Percentiles rank a stretch among this genome's conserved stretches.
Evolutionary conservation across 1,140 invertebrate genomes (phyloP).

Genomic region (Eumaeus atala): DNA sequence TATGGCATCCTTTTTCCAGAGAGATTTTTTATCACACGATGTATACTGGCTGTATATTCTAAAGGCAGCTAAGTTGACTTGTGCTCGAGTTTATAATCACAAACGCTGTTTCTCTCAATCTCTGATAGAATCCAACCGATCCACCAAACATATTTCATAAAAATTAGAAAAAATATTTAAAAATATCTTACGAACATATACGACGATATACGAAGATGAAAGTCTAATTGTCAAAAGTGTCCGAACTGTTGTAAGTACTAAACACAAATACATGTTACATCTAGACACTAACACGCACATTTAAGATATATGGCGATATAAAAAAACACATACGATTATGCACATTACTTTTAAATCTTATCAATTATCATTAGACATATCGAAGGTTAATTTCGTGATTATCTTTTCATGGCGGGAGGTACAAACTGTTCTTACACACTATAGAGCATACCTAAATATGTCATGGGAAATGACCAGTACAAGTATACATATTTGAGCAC

Average conservation of each 20-base stretch:
- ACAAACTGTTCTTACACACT: slow-evolving; percentile 21
- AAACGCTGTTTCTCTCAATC: too few relatives aligned
- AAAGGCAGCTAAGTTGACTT: too few relatives aligned
- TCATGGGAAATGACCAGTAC: slow-evolving; percentile 27
- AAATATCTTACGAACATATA: too few relatives aligned
- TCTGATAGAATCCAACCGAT: too few relatives aligned
- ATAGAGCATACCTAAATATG: slow-evolving; percentile 22
- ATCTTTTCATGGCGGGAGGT: not conserved
- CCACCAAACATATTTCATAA: too few relatives aligned
- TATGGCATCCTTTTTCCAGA: too few relatives aligned
- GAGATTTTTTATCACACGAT: too few relatives aligned
- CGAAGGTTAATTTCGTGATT: slow-evolving; percentile 9
- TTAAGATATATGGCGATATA: slow-evolving; percentile 5
- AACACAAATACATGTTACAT: not conserved
- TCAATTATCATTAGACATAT: slow-evolving; percentile 12
- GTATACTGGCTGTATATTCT: too few relatives aligned
- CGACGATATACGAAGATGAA: too few relatives aligned
- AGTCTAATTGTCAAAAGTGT: too few relatives aligned
- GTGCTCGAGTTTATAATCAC: too few relatives aligned
- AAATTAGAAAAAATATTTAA: too few relatives aligned
- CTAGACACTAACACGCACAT: slow-evolving; percentile 4
- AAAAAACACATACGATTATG: slow-evolving; percentile 1
- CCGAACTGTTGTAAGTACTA: not conserved
- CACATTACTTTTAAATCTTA: not conserved
- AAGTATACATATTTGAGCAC: slow-evolving; percentile 33